phyloP scores from a whole-genome alignment of 1,140 invertebrate genomes.

The Gonatopus flavifemur region DNA sequence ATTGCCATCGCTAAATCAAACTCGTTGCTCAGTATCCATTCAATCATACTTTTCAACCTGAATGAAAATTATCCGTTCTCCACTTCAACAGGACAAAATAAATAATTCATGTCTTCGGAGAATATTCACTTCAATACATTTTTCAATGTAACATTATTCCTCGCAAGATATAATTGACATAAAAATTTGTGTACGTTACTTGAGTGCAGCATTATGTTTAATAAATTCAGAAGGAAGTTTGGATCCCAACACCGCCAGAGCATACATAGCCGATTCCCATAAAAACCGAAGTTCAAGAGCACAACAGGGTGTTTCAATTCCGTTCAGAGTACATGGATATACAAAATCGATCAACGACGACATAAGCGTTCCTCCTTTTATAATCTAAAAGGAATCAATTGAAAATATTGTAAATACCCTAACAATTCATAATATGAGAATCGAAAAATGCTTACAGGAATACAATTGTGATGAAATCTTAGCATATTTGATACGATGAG shows the following conservation, averaged over 20 bases:
- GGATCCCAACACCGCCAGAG: slow-evolving; percentile 28
- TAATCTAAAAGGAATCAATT: no score
- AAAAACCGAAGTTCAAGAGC: slow-evolving; percentile 30
- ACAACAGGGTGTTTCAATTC: slow-evolving; percentile 9
- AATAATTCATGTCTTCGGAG: not conserved
- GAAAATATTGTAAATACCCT: no score
- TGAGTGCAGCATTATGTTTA: slow-evolving; percentile 20
- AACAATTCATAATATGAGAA: no score
- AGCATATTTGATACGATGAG: slow-evolving; percentile 23
- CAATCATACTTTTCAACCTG: slow-evolving; percentile 32
- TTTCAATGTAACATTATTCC: not conserved
- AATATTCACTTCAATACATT: not conserved
- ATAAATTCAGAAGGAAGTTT: slow-evolving; percentile 40
- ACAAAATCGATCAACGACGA: slow-evolving; percentile 10
- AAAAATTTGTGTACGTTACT: slow-evolving; percentile 16
- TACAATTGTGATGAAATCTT: no score
- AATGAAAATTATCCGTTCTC: no score
- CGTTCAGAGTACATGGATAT: not conserved
- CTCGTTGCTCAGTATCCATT: slow-evolving; percentile 19
- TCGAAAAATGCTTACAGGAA: no score
- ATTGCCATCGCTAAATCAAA: slow-evolving; percentile 18
- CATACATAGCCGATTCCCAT: slow-evolving; percentile 24
- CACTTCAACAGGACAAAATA: no score
- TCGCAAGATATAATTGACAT: no score
- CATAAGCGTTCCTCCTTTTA: no score